A percentile compares a stretch with the other conserved stretches of the same genome.
Evolutionary conservation across 2,888 invertebrate species (phyloP).

Genomic region (Monochamus alternatus): DNA sequence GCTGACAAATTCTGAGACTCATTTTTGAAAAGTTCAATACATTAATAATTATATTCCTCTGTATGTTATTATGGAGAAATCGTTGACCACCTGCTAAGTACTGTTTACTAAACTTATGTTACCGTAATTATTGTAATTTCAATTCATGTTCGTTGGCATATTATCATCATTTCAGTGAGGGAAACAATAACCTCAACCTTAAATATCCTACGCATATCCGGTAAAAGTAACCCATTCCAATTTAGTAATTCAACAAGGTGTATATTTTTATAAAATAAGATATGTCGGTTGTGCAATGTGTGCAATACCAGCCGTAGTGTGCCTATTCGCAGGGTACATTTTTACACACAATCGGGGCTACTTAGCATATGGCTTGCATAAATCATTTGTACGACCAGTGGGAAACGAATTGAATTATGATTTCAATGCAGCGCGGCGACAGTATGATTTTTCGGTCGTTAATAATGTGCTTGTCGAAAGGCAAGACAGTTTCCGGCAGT

Average conservation of each 20-base stretch:
- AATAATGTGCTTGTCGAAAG: too few relatives aligned
- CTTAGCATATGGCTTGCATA: slow-evolving; percentile 23
- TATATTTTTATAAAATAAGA: slow-evolving; percentile 25
- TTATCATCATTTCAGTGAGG: slow-evolving; percentile 12
- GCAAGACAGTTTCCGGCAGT: too few relatives aligned
- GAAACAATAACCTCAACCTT: slow-evolving; percentile 29
- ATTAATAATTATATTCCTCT: too few relatives aligned
- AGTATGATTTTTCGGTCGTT: neutral
- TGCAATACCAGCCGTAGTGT: slow-evolving; percentile 7
- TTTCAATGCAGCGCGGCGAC: neutral
- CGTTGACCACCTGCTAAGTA: too few relatives aligned
- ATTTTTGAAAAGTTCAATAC: too few relatives aligned
- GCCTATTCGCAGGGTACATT: slow-evolving; percentile 26
- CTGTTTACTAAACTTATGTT: neutral
- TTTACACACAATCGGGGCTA: slow-evolving; percentile 30
- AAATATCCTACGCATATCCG: slow-evolving; percentile 55
- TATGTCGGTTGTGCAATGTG: slow-evolving; percentile 31
- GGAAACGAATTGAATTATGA: slow-evolving; percentile 21
- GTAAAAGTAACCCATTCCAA: slow-evolving; percentile 47
- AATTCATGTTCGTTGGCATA: slow-evolving; percentile 28
- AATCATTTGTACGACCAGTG: slow-evolving; percentile 13
- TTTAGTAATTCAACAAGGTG: slow-evolving; percentile 44
- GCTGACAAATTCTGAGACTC: too few relatives aligned
- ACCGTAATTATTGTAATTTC: slow-evolving; percentile 14
- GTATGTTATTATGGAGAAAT: too few relatives aligned